Evolutionary conservation across 2,888 invertebrate species (phyloP).

Genomic region (Drosophila gaucha): DNA sequence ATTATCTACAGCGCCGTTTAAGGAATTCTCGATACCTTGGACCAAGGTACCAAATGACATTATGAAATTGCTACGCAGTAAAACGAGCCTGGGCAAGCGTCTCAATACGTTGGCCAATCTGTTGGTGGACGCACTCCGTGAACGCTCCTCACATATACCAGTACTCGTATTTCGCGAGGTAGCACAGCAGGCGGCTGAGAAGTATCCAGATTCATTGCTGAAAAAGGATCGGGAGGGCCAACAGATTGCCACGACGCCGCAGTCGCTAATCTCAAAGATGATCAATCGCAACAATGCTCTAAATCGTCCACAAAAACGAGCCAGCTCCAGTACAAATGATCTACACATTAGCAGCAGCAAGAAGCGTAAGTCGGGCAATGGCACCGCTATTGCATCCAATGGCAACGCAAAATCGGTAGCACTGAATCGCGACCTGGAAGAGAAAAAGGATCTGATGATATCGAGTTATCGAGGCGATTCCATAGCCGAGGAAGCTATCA

Average conservation of each 20-base stretch:
- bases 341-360: slow-evolving; percentile 58
- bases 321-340: slow-evolving; percentile 57
- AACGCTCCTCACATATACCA: slow-evolving; percentile 66
- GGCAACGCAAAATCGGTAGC: slow-evolving; percentile 58
- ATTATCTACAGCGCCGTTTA: slow-evolving; percentile 54
- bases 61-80: slow-evolving; percentile 66
- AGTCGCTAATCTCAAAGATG: slow-evolving; percentile 71
- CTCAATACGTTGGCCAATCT: slow-evolving; percentile 69
- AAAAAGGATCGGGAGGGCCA: slow-evolving; percentile 77
- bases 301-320: slow-evolving; percentile 69
- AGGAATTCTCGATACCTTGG: slow-evolving; percentile 73
- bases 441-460: slow-evolving; percentile 66
- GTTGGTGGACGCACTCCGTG: slow-evolving; percentile 65
- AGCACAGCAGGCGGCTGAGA: slow-evolving; percentile 72
- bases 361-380: slow-evolving; percentile 55
- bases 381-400: slow-evolving; percentile 44
- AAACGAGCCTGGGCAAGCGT: slow-evolving; percentile 65
- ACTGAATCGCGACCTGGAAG: slow-evolving; percentile 63
- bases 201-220: slow-evolving; percentile 67
- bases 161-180: slow-evolving; percentile 69
- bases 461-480: slow-evolving; percentile 64
- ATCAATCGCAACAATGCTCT: slow-evolving; percentile 70
- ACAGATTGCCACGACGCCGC: slow-evolving; percentile 71
- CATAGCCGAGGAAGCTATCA: slow-evolving; percentile 44
- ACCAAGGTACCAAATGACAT: slow-evolving; percentile 70